Conservation (phyloP, 2,113 vertebrate genomes). For the Lagopus muta region DNA sequence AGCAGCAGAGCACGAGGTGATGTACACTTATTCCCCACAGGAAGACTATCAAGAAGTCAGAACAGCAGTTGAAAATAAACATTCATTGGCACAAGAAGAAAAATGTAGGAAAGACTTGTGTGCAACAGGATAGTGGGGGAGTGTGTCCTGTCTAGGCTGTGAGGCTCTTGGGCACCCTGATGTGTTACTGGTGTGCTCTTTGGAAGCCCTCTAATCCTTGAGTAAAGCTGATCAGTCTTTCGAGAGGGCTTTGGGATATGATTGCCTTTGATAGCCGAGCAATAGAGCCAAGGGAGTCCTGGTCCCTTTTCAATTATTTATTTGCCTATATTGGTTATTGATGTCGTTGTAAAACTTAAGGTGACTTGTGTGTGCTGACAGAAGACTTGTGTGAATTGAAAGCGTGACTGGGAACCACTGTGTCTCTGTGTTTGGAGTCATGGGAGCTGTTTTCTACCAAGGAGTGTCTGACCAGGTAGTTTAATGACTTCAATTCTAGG, state of each 20-base stretch:
- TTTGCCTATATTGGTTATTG: neutral
- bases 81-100: neutral
- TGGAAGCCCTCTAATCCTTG: neutral
- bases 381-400: neutral
- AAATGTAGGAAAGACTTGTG: neutral
- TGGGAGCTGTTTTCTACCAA: accelerated
- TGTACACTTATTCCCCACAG: neutral
- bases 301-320: neutral
- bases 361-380: neutral
- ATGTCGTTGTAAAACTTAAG: neutral
- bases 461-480: neutral
- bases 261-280: neutral
- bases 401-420: neutral
- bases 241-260: neutral
- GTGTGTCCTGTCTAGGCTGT: neutral
- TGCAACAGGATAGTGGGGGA: neutral
- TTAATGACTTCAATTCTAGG: neutral
- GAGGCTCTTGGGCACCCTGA: neutral
- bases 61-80: neutral
- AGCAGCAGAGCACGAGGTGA: neutral
- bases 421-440: neutral
- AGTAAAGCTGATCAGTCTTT: neutral
- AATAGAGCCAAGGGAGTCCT: neutral
- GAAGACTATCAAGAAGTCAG: neutral
- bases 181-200: neutral